These are phyloP conservation scores for Psococerastis gibbosa DNA, from an alignment of 2,888 invertebrate genomes.

Conservation along the genomic window DNA sequence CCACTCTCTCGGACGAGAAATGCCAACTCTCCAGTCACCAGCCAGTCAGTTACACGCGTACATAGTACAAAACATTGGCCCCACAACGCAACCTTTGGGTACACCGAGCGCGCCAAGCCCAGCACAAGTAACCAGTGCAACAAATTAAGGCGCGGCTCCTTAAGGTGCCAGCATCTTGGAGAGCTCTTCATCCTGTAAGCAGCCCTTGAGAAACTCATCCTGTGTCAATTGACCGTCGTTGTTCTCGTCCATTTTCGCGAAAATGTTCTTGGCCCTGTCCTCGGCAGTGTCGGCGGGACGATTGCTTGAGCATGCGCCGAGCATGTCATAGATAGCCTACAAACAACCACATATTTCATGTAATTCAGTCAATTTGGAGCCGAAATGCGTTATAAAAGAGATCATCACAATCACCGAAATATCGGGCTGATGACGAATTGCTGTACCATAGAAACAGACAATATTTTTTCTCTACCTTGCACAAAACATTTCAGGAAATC, in stretches of 20 bases:
- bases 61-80: not conserved
- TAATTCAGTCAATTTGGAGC: not conserved
- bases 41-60: not conserved
- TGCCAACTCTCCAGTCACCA: too few relatives aligned
- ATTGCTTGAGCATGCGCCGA: slow-evolving; percentile 91
- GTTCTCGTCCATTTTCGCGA: slow-evolving; percentile 99
- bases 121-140: not conserved
- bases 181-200: slow-evolving; percentile 88
- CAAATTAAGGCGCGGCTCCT: slow-evolving; percentile 12
- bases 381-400: not conserved
- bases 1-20: too few relatives aligned
- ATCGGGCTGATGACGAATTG: too few relatives aligned
- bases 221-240: slow-evolving; percentile 95
- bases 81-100: not conserved
- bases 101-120: not conserved
- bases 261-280: slow-evolving; percentile 95
- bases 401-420: too few relatives aligned
- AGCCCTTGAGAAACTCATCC: slow-evolving; percentile 95
- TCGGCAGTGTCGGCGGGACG: slow-evolving; percentile 91
- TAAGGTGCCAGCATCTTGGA: slow-evolving; percentile 90
- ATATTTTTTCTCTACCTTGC: too few relatives aligned
- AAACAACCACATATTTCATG: slow-evolving; percentile 21
- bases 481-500: too few relatives aligned
- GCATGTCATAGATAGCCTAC: slow-evolving; percentile 99
- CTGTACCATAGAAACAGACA: too few relatives aligned